These are phyloP conservation scores for Crypturellus undulatus DNA, from an alignment of 2,113 vertebrate species.

Conservation along the genomic window DNA sequence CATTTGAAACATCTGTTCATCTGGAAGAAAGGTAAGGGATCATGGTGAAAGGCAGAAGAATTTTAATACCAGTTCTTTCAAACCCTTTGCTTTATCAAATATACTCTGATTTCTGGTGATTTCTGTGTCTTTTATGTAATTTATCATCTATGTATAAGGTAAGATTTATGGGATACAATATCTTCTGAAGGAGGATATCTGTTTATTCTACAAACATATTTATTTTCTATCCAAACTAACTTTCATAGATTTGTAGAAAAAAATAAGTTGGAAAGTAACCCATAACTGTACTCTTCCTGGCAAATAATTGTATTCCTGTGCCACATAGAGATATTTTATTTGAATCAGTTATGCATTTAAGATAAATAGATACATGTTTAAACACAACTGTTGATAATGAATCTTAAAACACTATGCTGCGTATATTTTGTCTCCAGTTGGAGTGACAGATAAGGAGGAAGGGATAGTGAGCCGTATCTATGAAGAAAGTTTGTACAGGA, in stretches of 20 bases:
- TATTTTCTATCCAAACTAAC: background rate
- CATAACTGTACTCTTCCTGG: background rate
- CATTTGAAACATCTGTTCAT: background rate
- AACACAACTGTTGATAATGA: background rate
- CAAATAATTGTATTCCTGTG: background rate
- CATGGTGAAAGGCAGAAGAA: background rate
- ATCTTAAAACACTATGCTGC: background rate
- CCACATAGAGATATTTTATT: rapidly evolving
- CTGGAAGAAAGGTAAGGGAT: background rate
- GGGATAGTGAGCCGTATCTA: background rate
- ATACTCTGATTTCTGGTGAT: background rate
- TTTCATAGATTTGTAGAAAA: background rate
- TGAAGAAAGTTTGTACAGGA: background rate
- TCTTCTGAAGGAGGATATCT: background rate
- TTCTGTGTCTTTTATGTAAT: background rate
- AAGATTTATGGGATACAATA: background rate
- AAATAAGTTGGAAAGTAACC: background rate
- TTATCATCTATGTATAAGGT: background rate
- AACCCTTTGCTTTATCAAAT: background rate
- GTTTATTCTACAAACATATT: background rate
- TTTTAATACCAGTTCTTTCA: background rate
- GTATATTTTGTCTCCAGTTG: background rate
- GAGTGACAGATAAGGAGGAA: background rate
- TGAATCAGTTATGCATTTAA: background rate
- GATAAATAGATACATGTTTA: background rate